A percentile compares a stretch with the other conserved stretches of the same genome.
phyloP scores from a whole-genome alignment of 2,797 vertebrate genomes.

The Lagothrix lagotricha region DNA sequence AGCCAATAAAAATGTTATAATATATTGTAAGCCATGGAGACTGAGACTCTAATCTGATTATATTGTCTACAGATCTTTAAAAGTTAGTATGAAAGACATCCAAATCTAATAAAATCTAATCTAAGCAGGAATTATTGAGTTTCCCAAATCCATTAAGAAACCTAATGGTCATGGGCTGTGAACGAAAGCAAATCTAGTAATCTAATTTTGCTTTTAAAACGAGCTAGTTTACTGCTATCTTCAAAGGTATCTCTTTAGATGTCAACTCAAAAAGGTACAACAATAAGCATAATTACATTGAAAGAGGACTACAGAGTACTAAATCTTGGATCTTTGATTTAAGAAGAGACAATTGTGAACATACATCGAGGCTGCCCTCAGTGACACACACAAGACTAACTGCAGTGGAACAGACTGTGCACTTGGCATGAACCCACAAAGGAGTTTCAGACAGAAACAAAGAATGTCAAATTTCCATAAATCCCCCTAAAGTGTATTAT shows the following conservation, averaged over 20 bases:
- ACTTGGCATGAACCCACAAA: neutral
- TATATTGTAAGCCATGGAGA: slow-evolving; percentile 75
- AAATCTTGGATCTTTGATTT: neutral
- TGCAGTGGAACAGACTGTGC: neutral
- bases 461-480: neutral
- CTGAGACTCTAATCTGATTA: slow-evolving; percentile 81
- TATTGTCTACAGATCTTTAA: slow-evolving; percentile 83
- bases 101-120: slow-evolving; percentile 84
- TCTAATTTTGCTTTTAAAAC: slow-evolving; percentile 79
- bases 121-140: slow-evolving; percentile 80
- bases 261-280: slow-evolving; percentile 56
- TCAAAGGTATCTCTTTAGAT: slow-evolving; percentile 49
- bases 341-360: neutral
- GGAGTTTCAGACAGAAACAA: neutral
- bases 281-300: neutral
- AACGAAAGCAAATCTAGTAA: slow-evolving; percentile 75
- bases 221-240: slow-evolving; percentile 57
- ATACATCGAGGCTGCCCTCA: neutral
- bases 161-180: slow-evolving; percentile 79
- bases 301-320: neutral
- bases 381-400: neutral
- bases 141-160: slow-evolving; percentile 82
- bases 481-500: neutral
- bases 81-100: slow-evolving; percentile 81
- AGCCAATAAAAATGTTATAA: slow-evolving; percentile 77